Evolutionary conservation across 2,113 vertebrate genomes (phyloP), one percentile per base, ranked within the genome.

Genomic region (Hippocampus guttulatus): DNA sequence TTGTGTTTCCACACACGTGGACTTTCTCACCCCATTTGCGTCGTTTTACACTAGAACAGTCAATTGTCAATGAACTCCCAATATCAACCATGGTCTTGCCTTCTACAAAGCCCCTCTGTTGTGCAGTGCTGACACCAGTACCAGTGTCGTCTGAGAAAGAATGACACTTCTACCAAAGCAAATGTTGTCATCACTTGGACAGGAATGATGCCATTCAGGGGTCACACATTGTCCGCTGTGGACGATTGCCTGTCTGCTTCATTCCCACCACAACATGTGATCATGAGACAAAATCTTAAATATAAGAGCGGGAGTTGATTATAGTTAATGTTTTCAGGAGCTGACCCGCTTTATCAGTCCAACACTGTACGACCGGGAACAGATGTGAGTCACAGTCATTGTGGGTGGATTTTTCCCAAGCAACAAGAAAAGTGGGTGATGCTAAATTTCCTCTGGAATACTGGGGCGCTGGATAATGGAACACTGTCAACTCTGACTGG

Each of bases 341-440:
- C 60, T 10, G 64, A 71, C 60, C 70, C 68, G 73, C 77, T 85
- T 55, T 40, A 40, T 75, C 78, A 76, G 30, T 73, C 62, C 67
- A 45, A 43, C 67, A 58, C 45, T 81, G 66, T 75, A 43, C 65
- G 72, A 75, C 63, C 47, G 75, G 74, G 81, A 81, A 85, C 57
- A 81, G 67, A 65, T 79, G 63, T 87, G 85, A 89, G 77, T 85
- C 81, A 81, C 64, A 49, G 60, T 73, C 64, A 73, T 81, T 84
- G 88, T 71, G 78, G 77, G 68, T 81, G 75, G 75, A 45, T 30
- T 68, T 85, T 87, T 84, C 86, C 83, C 79, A 79, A 64, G 79
- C 62, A 82, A 80, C 77, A 72, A 73, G 47, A 74, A 75, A 87
- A 76, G 61, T 72, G 33, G 23, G 38, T 84, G 81, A 88, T 3